Evolutionary conservation across 2,797 vertebrate species (phyloP).

Genomic region (Takifugu ocellatus): DNA sequence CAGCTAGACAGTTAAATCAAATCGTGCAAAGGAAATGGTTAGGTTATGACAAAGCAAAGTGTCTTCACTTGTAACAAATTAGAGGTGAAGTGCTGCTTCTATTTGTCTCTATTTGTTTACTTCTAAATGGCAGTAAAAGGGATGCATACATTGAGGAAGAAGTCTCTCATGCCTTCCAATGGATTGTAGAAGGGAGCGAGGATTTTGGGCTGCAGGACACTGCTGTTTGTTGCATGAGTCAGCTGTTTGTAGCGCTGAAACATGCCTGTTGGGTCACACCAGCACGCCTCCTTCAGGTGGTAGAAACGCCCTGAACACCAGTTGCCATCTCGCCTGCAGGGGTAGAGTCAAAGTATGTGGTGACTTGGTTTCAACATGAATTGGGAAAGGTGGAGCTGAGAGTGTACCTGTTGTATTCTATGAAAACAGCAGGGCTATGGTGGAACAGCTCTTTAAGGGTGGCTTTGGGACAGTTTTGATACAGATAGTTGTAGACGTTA

Average conservation of each 20-base stretch:
- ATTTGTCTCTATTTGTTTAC: not conserved
- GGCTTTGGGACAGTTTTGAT: slow-evolving; percentile 52
- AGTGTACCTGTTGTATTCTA: slow-evolving; percentile 64
- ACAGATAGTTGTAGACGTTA: slow-evolving; percentile 72
- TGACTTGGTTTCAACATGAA: not conserved
- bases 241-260: slow-evolving; percentile 70
- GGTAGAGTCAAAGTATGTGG: not conserved
- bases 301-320: slow-evolving; percentile 74
- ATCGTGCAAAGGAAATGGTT: not conserved
- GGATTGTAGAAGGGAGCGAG: slow-evolving; percentile 68
- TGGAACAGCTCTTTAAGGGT: slow-evolving; percentile 74
- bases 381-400: not conserved
- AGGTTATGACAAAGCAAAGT: not conserved
- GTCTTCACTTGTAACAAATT: not conserved
- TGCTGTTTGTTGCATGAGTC: slow-evolving; percentile 37
- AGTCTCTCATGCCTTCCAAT: slow-evolving; percentile 57
- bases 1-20: slow-evolving; percentile 25
- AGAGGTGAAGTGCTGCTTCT: not conserved
- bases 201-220: slow-evolving; percentile 67
- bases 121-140: not conserved
- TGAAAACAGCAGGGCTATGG: slow-evolving; percentile 74
- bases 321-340: slow-evolving; percentile 31
- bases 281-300: slow-evolving; percentile 80
- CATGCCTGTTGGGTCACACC: slow-evolving; percentile 73
- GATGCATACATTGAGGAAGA: slow-evolving; percentile 67